Percentiles rank a stretch among this genome's conserved stretches.
These are phyloP conservation scores for Chymomyza caudatula DNA, from an alignment of 2,888 invertebrate species.

Conservation along the genomic window DNA sequence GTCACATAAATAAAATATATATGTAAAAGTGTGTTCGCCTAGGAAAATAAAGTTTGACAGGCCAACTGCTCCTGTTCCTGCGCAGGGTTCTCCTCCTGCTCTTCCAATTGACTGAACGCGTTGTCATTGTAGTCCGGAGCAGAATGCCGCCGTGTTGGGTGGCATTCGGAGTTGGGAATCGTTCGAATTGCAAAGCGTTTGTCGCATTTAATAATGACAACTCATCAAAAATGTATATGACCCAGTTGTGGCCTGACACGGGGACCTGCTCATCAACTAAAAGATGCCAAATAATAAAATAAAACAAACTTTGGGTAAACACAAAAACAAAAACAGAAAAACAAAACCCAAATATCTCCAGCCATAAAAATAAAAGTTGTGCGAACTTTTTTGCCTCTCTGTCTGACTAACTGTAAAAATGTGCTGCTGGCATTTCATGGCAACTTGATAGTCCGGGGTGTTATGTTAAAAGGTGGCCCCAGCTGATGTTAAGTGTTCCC, in stretches of 20 bases:
- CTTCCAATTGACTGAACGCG: constrained; percentile 35
- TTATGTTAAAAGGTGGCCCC: constrained; percentile 27
- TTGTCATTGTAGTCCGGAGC: neutral
- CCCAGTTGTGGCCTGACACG: constrained; percentile 58
- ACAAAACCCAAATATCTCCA: constrained; percentile 33
- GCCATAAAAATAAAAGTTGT: constrained; percentile 35
- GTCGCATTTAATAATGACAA: constrained; percentile 71
- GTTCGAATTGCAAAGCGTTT: too few species aligned
- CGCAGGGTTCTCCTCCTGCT: constrained; percentile 24
- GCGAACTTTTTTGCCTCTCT: constrained; percentile 38
- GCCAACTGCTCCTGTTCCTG: too few species aligned
- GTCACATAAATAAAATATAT: constrained; percentile 63
- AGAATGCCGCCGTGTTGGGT: neutral
- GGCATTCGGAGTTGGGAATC: neutral
- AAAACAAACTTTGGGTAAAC: constrained; percentile 13
- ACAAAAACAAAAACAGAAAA: constrained; percentile 27
- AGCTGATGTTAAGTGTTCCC: constrained; percentile 57
- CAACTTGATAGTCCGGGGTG: constrained; percentile 46
- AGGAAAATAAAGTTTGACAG: constrained; percentile 41
- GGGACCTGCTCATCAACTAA: constrained; percentile 37
- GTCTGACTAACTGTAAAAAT: constrained; percentile 24
- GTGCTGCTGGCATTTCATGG: constrained; percentile 54
- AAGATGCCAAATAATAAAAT: constrained; percentile 36
- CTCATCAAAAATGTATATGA: constrained; percentile 75
- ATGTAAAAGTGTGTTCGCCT: constrained; percentile 19